Evolutionary conservation across 1,140 invertebrate genomes (phyloP).

Genomic region (Pseudomyrmex dendroicus): DNA sequence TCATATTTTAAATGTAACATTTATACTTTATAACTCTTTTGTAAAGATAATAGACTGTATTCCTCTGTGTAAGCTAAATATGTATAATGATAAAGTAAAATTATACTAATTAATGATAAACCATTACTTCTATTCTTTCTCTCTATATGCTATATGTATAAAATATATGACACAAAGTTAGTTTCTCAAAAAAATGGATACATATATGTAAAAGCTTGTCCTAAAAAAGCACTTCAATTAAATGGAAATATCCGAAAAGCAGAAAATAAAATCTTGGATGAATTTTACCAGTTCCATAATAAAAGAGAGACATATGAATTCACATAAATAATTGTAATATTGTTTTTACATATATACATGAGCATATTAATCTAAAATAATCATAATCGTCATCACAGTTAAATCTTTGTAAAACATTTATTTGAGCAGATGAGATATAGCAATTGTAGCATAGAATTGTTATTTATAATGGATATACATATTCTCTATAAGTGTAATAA

Average conservation of each 20-base stretch:
- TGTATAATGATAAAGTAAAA: conserved; percentile 34
- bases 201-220: not conserved
- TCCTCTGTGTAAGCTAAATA: conserved; percentile 12
- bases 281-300: conserved; percentile 28
- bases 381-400: conserved; percentile 56
- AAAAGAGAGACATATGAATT: conserved; percentile 21
- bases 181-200: not conserved
- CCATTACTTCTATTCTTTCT: not conserved
- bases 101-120: not conserved
- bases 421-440: conserved; percentile 61
- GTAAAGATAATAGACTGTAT: conserved; percentile 41
- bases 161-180: conserved; percentile 15
- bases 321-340: conserved; percentile 47
- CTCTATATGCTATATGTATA: not conserved
- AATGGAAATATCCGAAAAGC: conserved; percentile 14
- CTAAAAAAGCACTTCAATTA: not conserved
- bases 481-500: conserved; percentile 53
- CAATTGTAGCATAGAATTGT: conserved; percentile 72
- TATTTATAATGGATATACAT: conserved; percentile 68
- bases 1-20: conserved; percentile 22
- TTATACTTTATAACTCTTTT: conserved; percentile 24
- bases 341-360: conserved; percentile 41
- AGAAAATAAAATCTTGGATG: not conserved
- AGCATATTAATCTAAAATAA: conserved; percentile 31
- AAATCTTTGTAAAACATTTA: conserved; percentile 59